Evolutionary conservation across 2,113 vertebrate genomes (phyloP).

Genomic region (Brachirus orientalis): DNA sequence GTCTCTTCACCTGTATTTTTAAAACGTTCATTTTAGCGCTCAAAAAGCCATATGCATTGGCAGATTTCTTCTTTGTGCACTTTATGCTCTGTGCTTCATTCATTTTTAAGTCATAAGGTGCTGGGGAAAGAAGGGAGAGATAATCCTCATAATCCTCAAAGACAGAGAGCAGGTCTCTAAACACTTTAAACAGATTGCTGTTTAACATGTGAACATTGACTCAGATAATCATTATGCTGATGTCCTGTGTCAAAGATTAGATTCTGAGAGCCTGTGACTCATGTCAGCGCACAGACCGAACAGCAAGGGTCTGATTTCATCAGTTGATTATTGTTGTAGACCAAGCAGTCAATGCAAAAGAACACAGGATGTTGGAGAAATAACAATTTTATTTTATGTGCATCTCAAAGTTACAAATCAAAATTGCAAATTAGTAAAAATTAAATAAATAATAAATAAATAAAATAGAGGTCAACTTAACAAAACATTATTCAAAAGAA

Average conservation of each 20-base stretch:
- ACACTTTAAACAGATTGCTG: slow-evolving; percentile 14
- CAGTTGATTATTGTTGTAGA: too few relatives aligned
- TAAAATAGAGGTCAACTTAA: too few relatives aligned
- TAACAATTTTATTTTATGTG: too few relatives aligned
- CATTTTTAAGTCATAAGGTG: slow-evolving; percentile 8
- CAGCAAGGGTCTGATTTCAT: too few relatives aligned
- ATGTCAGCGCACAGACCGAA: neutral
- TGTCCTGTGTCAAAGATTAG: slow-evolving; percentile 22
- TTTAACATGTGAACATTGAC: slow-evolving; percentile 39
- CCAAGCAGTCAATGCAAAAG: too few relatives aligned
- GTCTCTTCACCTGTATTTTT: too few relatives aligned
- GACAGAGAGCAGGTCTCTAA: slow-evolving; percentile 17
- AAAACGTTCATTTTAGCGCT: neutral
- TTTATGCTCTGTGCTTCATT: slow-evolving; percentile 13
- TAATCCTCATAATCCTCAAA: slow-evolving; percentile 31
- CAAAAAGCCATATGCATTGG: neutral
- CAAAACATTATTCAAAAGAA: too few relatives aligned
- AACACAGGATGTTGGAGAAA: too few relatives aligned
- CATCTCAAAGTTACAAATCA: too few relatives aligned
- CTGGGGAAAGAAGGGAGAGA: slow-evolving; percentile 1
- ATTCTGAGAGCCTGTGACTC: neutral
- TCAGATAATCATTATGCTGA: slow-evolving; percentile 34
- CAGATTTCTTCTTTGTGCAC: neutral
- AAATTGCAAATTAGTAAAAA: too few relatives aligned
- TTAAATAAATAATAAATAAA: too few relatives aligned